Evolutionary conservation across 2,888 invertebrate species (phyloP), one percentile per base, ranked within the genome.

Genomic region (Agrochola lychnidis): DNA sequence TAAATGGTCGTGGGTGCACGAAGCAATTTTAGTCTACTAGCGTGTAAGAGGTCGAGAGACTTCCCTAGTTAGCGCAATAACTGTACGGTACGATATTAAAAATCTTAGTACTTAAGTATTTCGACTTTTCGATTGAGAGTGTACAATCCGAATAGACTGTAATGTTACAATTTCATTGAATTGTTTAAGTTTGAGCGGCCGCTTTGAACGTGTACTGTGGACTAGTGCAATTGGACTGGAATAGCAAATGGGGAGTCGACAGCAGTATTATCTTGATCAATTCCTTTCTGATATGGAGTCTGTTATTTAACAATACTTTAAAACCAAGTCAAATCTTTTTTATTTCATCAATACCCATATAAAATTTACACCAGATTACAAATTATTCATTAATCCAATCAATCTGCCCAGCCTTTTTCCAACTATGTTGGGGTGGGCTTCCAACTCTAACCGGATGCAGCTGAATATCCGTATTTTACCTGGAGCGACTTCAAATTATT

Each of bases 121-220:
- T 95, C 89, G 94, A 95, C 92, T 94, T 95, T 95, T 94, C 91
- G 93, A 94, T 93, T 94, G 92, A 93, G 91, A 93, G 92, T 96
- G 95, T 96, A 96, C 96, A 96, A 95, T 94, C 95, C 93, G 92
- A 93, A 95, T 96, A 96, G 96, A 96, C 95, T 96, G 95, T 96
- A 95, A 94, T 90, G 91, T 94, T 93, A 90, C 88, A 83, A 92
- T 92, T 93, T 92, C 90, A 92, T 93, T 93, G 83, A 87, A 90
- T 89, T 91, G 86, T 87, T 90, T 90, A 88, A 87, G 87, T 89
- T 88, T 90, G 85, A 83, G 88, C 87, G 87, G 67, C 72, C 66
- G 80, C 74, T 85, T 87, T 76, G 83, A 62, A 78, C 64, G 75
- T 64, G 68, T 45, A 7, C 61, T 59, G 61, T 61, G 36, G 2